Evolutionary conservation across 2,888 invertebrate genomes (phyloP).

Genomic region (Melolontha melolontha): DNA sequence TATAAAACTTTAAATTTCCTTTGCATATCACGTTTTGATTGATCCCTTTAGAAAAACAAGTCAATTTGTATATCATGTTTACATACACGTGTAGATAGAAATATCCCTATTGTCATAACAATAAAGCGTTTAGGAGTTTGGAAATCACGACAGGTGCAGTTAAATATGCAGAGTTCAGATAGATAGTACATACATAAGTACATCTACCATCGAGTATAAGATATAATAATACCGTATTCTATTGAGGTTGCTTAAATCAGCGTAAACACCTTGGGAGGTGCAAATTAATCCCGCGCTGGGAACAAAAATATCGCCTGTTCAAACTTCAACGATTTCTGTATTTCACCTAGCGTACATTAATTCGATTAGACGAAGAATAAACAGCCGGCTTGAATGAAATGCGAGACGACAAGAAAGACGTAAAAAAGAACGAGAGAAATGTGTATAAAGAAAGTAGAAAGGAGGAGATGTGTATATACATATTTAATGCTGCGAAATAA

Average conservation of each 20-base stretch:
- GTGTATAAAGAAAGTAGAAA: constrained; percentile 34
- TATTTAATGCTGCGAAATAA: constrained; percentile 34
- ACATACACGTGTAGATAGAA: not conserved
- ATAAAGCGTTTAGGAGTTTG: constrained; percentile 29
- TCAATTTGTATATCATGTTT: too few species aligned
- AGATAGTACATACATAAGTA: constrained; percentile 21
- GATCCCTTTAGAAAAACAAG: too few species aligned
- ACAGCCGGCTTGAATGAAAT: constrained; percentile 53
- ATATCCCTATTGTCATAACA: constrained; percentile 16
- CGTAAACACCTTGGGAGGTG: constrained; percentile 55
- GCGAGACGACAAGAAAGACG: constrained; percentile 54
- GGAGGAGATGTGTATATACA: constrained; percentile 9
- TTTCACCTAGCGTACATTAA: constrained; percentile 27
- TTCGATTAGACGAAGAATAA: constrained; percentile 32
- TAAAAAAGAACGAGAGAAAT: constrained; percentile 46
- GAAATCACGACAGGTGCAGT: constrained; percentile 30
- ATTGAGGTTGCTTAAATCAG: constrained; percentile 54
- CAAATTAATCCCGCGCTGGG: constrained; percentile 60
- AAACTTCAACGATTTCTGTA: constrained; percentile 59
- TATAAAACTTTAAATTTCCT: too few species aligned
- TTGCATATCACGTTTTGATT: too few species aligned
- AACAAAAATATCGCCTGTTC: constrained; percentile 61
- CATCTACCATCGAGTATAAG: not conserved
- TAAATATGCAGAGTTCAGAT: constrained; percentile 28
- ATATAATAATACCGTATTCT: constrained; percentile 28